Evolutionary conservation across 37 sponge, comb jelly and placozoan genomes (phyloP), one percentile per base, ranked within the genome.

Genomic region (Crambe crambe): DNA sequence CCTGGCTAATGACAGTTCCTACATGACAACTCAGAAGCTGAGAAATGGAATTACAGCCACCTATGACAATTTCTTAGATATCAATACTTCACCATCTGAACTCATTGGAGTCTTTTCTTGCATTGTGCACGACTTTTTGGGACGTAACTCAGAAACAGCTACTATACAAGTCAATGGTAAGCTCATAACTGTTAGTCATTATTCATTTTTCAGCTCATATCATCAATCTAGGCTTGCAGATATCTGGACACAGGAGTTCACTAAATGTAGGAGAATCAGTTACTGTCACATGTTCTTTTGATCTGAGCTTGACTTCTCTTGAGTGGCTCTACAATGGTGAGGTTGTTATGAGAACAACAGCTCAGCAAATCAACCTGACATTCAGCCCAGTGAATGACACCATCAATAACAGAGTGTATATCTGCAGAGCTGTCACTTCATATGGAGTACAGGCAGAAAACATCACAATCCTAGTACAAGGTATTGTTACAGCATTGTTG

Each of bases 141-240:
- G 69, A 68, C 35, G 69, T 6, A 68, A 29, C 38, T 68, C 69
- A 21, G 18, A 31, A 20, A 25, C 69, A 68, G 69, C 69, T 37
- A 31, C 69, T 9, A 17, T 68, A 31, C 69, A 68, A 68, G 69
- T 68, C 20, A 34, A 68, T 35, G 69, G 69, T 68, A 68, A 31
- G 39, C 21, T 31, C 69, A 36, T 35, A 6, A 10, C 3, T 68
- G 38, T 31, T 10, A 17, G 12, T 29, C 3, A 36, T 20, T 31
- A 9, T 34, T 37, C 30, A 20, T 9, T 32, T 31, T 8, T 68
- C 4, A 5, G 4, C 30, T 4, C 12, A 68, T 29, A 20, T 35
- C 34, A 15, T 35, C 18, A 9, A 37, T 31, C 37, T 34, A 68
- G 69, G 69, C 39, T 35, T 68, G 18, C 38, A 34, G 20, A 32